Evolutionary conservation across 2,113 vertebrate genomes (phyloP).

Genomic region (Neolamprologus caudopunctatus): DNA sequence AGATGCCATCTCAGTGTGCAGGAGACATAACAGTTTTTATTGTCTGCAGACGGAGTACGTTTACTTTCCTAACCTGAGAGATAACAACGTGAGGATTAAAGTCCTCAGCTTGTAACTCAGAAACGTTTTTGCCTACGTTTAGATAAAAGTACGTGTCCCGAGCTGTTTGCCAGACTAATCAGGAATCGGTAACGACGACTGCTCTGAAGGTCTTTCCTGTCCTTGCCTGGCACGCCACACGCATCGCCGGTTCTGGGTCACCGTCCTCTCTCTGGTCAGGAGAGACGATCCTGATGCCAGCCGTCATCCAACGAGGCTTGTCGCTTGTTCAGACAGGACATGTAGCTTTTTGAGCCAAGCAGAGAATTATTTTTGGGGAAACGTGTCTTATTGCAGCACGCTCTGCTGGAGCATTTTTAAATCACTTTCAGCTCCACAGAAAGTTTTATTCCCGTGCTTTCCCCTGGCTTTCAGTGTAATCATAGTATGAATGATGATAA

Average conservation of each 20-base stretch:
- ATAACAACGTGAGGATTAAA: neutral
- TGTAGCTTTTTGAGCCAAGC: neutral
- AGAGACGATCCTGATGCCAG: constrained; percentile 10
- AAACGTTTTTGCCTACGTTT: neutral
- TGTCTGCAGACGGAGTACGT: neutral
- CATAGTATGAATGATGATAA: constrained; percentile 20
- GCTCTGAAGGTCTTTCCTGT: neutral
- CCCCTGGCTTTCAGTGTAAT: neutral
- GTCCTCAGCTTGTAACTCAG: neutral
- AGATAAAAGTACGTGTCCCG: neutral
- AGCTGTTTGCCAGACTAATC: neutral
- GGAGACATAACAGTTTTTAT: neutral
- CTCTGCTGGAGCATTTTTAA: neutral
- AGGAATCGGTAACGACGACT: neutral
- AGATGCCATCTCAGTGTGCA: neutral
- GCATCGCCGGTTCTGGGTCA: constrained; percentile 29
- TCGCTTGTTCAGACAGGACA: neutral
- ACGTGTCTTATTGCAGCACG: neutral
- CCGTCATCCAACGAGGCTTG: neutral
- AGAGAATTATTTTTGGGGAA: neutral
- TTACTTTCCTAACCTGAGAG: neutral
- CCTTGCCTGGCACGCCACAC: constrained; percentile 4
- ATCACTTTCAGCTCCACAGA: neutral
- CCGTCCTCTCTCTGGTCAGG: neutral
- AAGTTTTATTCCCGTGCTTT: neutral